Conservation (phyloP, 2,888 invertebrate species). For the Esperia sulphurella region DNA sequence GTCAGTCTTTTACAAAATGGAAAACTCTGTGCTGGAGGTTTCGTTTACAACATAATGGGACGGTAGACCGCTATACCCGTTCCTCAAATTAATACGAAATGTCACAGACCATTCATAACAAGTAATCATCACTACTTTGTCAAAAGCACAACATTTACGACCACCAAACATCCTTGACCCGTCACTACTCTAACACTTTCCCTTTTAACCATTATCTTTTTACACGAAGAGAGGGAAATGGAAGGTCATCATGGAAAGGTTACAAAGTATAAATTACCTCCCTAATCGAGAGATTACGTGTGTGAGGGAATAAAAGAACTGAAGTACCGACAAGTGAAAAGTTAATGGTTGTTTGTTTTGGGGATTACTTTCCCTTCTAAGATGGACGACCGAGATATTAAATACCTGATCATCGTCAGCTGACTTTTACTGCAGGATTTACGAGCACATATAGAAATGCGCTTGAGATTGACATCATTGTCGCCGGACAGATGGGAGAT, state of each 20-base stretch:
- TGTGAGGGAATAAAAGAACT: conserved; percentile 30
- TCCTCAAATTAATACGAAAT: not conserved
- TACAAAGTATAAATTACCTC: conserved; percentile 6
- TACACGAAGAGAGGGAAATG: conserved; percentile 14
- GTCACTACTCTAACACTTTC: not conserved
- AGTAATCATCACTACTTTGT: not conserved
- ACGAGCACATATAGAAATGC: no score
- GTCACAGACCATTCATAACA: not conserved
- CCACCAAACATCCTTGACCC: conserved; percentile 4
- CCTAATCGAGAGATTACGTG: conserved; percentile 40
- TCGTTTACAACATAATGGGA: no score
- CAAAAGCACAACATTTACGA: not conserved
- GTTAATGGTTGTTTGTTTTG: conserved; percentile 33
- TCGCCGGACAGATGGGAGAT: no score
- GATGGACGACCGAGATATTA: not conserved
- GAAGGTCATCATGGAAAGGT: conserved; percentile 18
- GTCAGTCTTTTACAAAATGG: no score
- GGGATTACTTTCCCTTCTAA: conserved; percentile 18
- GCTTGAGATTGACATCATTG: no score
- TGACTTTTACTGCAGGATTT: not conserved
- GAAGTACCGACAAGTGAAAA: conserved; percentile 27
- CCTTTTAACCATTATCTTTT: conserved; percentile 3
- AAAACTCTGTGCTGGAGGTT: no score
- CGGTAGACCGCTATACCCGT: no score
- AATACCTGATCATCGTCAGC: not conserved